Conservation (phyloP, 92 coral and sea anemone species). For the Phenganax marumi region DNA sequence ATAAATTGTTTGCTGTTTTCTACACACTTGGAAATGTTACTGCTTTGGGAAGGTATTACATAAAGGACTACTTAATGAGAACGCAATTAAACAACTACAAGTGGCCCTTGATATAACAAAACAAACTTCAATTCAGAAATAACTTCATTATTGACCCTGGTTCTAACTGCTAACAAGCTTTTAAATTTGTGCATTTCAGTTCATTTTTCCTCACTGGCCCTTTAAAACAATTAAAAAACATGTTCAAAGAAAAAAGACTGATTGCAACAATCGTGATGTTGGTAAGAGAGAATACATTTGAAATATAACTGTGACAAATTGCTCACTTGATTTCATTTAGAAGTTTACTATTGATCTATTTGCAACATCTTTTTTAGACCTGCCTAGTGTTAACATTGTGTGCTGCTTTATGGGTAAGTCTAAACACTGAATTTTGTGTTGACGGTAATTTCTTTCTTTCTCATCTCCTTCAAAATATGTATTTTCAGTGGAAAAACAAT, state of each 20-base stretch:
- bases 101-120: too few species aligned
- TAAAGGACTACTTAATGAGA: neutral
- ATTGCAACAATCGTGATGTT: conserved; percentile 96
- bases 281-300: conserved; percentile 62
- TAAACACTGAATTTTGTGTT: neutral
- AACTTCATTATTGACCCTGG: neutral
- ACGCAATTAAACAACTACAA: too few species aligned
- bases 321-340: neutral
- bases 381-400: conserved; percentile 82
- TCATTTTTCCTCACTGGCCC: conserved; percentile 98
- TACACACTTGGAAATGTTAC: conserved; percentile 85
- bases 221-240: conserved; percentile 82
- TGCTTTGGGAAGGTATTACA: conserved; percentile 71
- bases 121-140: too few species aligned
- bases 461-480: neutral
- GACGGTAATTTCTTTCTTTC: neutral
- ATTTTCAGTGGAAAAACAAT: conserved; percentile 84
- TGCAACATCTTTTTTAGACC: conserved; percentile 42
- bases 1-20: conserved; percentile 80
- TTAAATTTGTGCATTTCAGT: conserved; percentile 42
- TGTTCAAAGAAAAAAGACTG: conserved; percentile 94
- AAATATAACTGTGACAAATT: neutral
- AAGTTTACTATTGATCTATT: neutral
- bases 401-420: conserved; percentile 93
- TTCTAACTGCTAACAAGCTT: neutral